Base-by-base conservation (phyloP, 2,113 vertebrate genomes). In the Gulo gulo region DNA sequence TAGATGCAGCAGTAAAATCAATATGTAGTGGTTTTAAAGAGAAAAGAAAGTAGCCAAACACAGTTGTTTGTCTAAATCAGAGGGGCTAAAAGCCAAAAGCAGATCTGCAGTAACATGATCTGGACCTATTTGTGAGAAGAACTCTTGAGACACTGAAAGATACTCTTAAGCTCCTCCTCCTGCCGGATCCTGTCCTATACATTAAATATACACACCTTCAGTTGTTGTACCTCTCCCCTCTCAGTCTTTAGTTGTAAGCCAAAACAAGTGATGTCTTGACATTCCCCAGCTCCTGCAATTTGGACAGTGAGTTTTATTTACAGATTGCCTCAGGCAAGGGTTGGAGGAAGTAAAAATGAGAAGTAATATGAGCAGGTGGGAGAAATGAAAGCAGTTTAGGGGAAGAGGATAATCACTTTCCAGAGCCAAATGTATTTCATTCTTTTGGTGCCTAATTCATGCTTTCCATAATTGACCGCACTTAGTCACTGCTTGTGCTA, bases 261-360 rank as follows among this genome's bases (percentile, higher is more conserved):
- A 45, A 36, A 83, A 67, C 29, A 79, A 83, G 67, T 6, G 29
- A 83, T 59, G 36, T 80, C 71, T 74, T 65, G 39, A 91, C 36
- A 69, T 94, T 91, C 13, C 29, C 10, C 24, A 26, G 7, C 3
- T 88, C 83, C 36, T 83, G 39, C 31, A 59, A 1, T 96, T 87
- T 90, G 84, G 67, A 59, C 39, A 90, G 3, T 92, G 10, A 20
- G 31, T 88, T 96, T 92, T 92, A 61, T 82, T 96, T 79, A 86
- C 9, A 86, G 36, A 36, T 92, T 23, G 59, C 42, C 26, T 88
- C 69, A 83, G 91, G n/a, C 34, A 79, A 26, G 36, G 67, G 59
- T 31, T 79, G 61, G 89, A 82, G 42, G 57, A 91, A 82, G 52
- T 6, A 81, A 96, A 79, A 89, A 69, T 80, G 55, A 96, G 97